Conservation (phyloP, 2,888 invertebrate species). For the Lasioglossum villosulum region DNA sequence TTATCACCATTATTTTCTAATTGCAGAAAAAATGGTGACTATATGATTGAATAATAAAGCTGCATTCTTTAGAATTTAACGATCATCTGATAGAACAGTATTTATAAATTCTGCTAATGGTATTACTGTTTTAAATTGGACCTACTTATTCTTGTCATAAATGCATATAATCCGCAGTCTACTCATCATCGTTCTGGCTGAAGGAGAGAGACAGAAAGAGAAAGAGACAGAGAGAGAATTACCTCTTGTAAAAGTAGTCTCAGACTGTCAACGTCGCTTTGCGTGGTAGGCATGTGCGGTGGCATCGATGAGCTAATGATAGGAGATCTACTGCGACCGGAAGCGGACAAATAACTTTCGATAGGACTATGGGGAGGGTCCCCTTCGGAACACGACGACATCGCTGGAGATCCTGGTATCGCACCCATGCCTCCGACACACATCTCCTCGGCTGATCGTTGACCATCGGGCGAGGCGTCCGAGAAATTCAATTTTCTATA, state of each 20-base stretch:
- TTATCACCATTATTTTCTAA: too few species aligned
- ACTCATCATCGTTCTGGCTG: not conserved
- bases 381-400: conserved; percentile 83
- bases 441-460: conserved; percentile 76
- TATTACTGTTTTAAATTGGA: too few species aligned
- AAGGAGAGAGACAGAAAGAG: too few species aligned
- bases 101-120: too few species aligned
- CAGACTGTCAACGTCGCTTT: conserved; percentile 90
- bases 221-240: conserved; percentile 70
- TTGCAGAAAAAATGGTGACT: too few species aligned
- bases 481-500: conserved; percentile 80
- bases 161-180: too few species aligned
- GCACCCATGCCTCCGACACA: conserved; percentile 75
- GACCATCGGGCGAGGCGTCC: conserved; percentile 79
- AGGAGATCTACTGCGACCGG: conserved; percentile 81
- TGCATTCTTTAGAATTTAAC: too few species aligned
- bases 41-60: too few species aligned
- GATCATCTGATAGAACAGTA: too few species aligned
- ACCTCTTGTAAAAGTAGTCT: conserved; percentile 93
- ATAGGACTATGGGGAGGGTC: conserved; percentile 82
- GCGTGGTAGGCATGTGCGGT: conserved; percentile 82
- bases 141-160: too few species aligned
- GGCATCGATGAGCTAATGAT: conserved; percentile 83
- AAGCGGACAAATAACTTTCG: conserved; percentile 79
- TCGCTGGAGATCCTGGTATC: conserved; percentile 81